A percentile compares a stretch with the other conserved stretches of the same genome.
Evolutionary conservation across 2,113 vertebrate species (phyloP).

Genomic region (Gopherus evgoodei): DNA sequence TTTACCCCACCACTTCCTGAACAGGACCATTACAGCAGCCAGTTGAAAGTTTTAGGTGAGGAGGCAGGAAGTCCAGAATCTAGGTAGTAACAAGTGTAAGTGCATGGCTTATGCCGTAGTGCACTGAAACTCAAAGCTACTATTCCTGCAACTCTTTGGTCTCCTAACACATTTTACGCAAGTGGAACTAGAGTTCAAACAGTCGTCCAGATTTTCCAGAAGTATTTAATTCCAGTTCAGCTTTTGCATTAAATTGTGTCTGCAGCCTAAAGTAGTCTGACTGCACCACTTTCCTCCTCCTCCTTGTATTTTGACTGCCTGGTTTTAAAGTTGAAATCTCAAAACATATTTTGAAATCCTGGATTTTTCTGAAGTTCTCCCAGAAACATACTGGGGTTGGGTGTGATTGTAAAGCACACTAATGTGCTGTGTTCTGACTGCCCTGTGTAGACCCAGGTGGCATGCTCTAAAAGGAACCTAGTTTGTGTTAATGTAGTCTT

Average conservation of each 20-base stretch:
- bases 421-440: not conserved
- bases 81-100: not conserved
- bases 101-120: not conserved
- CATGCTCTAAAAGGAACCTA: not conserved
- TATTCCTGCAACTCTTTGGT: not conserved
- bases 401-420: not conserved
- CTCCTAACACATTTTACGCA: not conserved
- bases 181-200: not conserved
- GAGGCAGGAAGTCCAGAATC: not conserved
- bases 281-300: not conserved
- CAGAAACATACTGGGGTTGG: not conserved
- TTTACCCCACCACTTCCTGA: not conserved
- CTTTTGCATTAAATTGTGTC: not conserved
- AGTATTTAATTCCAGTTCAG: not conserved
- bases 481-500: not conserved
- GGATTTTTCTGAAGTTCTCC: not conserved
- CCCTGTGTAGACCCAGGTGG: not conserved
- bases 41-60: not conserved
- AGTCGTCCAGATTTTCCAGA: not conserved
- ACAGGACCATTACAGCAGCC: not conserved
- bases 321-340: not conserved
- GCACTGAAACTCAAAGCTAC: not conserved
- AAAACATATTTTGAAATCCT: not conserved
- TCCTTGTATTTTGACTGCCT: not conserved
- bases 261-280: not conserved